Conservation (phyloP, 2,113 vertebrate genomes). For the Notechis scutatus region DNA sequence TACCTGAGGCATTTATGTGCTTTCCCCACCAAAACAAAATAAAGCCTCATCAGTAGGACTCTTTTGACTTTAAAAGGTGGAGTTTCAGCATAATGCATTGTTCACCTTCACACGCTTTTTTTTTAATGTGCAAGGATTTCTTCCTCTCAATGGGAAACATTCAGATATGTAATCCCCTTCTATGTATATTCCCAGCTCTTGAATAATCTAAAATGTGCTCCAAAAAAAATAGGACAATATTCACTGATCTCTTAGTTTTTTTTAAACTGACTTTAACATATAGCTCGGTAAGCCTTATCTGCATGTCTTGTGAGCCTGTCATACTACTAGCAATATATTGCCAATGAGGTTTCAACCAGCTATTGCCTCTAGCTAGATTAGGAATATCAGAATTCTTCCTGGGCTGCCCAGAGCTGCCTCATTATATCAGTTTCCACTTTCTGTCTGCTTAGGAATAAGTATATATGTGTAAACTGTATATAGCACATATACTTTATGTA, state of each 20-base stretch:
- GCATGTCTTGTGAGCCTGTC: background rate
- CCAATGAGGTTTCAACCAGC: background rate
- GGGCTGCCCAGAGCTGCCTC: background rate
- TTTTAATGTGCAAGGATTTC: background rate
- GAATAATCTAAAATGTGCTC: background rate
- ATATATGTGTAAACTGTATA: background rate
- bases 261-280: background rate
- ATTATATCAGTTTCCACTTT: background rate
- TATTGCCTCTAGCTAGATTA: background rate
- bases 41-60: background rate
- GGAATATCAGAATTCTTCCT: background rate
- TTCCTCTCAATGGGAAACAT: background rate
- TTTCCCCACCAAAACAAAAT: background rate
- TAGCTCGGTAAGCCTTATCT: background rate
- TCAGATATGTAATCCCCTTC: background rate
- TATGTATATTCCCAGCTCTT: background rate
- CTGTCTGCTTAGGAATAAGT: background rate
- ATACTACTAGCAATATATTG: background rate
- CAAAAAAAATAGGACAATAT: background rate
- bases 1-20: background rate
- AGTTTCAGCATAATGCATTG: background rate
- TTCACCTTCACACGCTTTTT: background rate
- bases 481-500: background rate
- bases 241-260: background rate
- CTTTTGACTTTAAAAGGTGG: background rate